Base-by-base conservation (phyloP, 2,113 vertebrate genomes). In the Pitta sordida region DNA sequence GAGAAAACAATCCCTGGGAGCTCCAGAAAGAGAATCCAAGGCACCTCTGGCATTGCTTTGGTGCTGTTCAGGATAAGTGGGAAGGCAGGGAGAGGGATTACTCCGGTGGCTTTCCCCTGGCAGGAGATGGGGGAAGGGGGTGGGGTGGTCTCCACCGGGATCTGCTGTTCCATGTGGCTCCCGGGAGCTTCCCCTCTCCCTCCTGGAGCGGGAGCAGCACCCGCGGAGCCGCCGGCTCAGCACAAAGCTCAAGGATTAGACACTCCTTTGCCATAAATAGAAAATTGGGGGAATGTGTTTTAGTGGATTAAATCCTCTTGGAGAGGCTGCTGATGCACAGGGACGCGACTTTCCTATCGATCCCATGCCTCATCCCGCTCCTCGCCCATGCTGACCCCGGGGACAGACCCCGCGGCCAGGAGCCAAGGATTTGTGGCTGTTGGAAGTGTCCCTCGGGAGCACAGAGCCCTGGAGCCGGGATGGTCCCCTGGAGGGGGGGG, bases 241-340 rank as follows among this genome's bases (percentile, higher is more conserved):
- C 93, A 60, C 68, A 63, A 74, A 69, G 49, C 86, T 87, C 56
- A 15, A 84, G 92, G 83, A 85, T 91, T 13, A 89, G 89, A 60
- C 36, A 3, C 55, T 93, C 67, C 4, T 86, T 83, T 92, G 67
- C 92, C 89, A 93, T 19, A 93, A 93, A 96, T 91, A 95, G 91
- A 55, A 92, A 73, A 79, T 0, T 21, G 92, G 86, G 64, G 46
- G 86, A 76, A 90, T 11, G 76, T 46, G 67, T 89, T 91, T 89
- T 12, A 77, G 69, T 1, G 30, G 16, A 52, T 55, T 60, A 87
- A 68, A 91, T 15, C 11, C 0, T 39, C 58, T 58, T 75, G 3
- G 10, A 19, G 73, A 70, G 39, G 83, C 91, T 69, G 70, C 82
- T 69, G 88, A 60, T 60, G 86, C 1, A 0, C 78, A 37, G 63